A percentile compares a stretch with the other conserved stretches of the same genome.
phyloP scores from a whole-genome alignment of 2,888 invertebrate genomes.

The Drosophila quinaria region DNA sequence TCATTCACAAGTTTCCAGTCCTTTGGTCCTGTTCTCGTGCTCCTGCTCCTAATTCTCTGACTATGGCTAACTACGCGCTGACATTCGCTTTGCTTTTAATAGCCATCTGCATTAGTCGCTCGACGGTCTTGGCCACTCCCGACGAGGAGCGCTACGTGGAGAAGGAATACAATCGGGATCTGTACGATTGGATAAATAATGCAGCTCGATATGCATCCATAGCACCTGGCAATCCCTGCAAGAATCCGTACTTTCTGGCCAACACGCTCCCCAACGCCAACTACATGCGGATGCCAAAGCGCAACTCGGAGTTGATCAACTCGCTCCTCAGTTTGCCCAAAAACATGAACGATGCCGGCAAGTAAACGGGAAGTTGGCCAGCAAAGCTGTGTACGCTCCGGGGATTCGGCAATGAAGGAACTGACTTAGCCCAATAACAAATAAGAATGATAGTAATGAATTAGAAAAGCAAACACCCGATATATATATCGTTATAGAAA shows the following conservation, averaged over 20 bases:
- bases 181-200: slow-evolving; percentile 82
- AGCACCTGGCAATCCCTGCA: slow-evolving; percentile 68
- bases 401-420: background rate
- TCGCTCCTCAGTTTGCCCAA: slow-evolving; percentile 92
- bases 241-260: slow-evolving; percentile 69
- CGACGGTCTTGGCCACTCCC: slow-evolving; percentile 72
- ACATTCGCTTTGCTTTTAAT: slow-evolving; percentile 48
- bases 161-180: slow-evolving; percentile 83
- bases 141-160: slow-evolving; percentile 84
- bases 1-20: slow-evolving; percentile 51
- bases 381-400: slow-evolving; percentile 12
- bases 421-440: slow-evolving; percentile 3
- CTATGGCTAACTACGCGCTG: slow-evolving; percentile 54
- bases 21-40: slow-evolving; percentile 30
- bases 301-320: slow-evolving; percentile 91
- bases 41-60: slow-evolving; percentile 3
- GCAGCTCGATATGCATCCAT: slow-evolving; percentile 74
- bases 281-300: slow-evolving; percentile 87
- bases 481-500: slow-evolving; percentile 36
- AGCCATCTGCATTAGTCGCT: slow-evolving; percentile 27
- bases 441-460: slow-evolving; percentile 28
- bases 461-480: slow-evolving; percentile 9
- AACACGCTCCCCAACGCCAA: slow-evolving; percentile 62
- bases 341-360: slow-evolving; percentile 91
- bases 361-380: slow-evolving; percentile 81